Percentiles rank a stretch among this genome's conserved stretches.
Evolutionary conservation across 2,888 invertebrate genomes (phyloP).

Genomic region (Tuberolachnus salignus): DNA sequence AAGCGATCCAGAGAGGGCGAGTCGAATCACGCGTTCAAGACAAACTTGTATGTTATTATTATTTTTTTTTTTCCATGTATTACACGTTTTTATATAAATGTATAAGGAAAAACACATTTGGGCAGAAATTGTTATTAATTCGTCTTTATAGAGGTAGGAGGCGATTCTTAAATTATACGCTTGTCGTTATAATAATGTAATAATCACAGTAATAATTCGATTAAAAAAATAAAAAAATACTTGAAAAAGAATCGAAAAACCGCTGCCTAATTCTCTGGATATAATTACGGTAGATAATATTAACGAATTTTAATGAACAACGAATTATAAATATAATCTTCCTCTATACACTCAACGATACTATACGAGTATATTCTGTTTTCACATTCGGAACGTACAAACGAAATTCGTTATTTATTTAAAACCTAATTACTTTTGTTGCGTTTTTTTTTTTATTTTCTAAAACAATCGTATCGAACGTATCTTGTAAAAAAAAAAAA

Average conservation of each 20-base stretch:
- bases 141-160: slow-evolving; percentile 26
- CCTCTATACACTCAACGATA: too few species aligned
- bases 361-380: too few species aligned
- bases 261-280: background rate
- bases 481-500: too few species aligned
- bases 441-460: too few species aligned
- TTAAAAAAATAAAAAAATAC: background rate
- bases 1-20: slow-evolving; percentile 37
- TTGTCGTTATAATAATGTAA: slow-evolving; percentile 18
- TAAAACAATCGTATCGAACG: too few species aligned
- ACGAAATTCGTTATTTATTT: too few species aligned
- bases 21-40: slow-evolving; percentile 44
- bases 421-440: too few species aligned
- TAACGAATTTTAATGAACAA: too few species aligned
- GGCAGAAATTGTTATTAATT: slow-evolving; percentile 40
- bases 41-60: background rate
- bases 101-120: background rate
- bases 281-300: slow-evolving; percentile 1
- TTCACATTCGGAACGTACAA: too few species aligned
- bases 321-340: too few species aligned
- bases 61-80: background rate
- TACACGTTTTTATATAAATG: background rate
- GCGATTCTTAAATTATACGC: slow-evolving; percentile 48
- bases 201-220: slow-evolving; percentile 8
- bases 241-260: too few species aligned